Evolutionary conservation across 2,888 invertebrate genomes (phyloP).

Genomic region (Thelaira solivaga): DNA sequence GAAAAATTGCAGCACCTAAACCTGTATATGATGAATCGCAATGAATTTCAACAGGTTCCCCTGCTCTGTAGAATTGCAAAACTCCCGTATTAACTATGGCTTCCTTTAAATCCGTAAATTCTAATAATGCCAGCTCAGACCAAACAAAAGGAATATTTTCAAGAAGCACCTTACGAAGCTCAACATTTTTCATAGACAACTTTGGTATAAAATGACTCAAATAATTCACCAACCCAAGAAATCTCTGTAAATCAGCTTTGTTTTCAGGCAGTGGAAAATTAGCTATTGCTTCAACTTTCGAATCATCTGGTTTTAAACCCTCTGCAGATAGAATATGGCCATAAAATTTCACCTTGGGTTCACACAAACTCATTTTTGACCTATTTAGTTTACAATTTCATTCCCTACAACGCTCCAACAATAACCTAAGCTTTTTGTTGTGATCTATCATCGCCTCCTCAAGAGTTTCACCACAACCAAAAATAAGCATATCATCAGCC

Average conservation of each 20-base stretch:
- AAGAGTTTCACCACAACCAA: neutral
- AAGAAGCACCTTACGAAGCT: too few species aligned
- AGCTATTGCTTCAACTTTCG: neutral
- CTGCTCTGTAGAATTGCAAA: neutral
- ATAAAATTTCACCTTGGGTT: neutral
- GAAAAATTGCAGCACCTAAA: neutral
- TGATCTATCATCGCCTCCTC: neutral
- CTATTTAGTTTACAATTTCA: neutral
- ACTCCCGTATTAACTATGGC: slow-evolving; percentile 4
- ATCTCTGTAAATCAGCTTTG: neutral
- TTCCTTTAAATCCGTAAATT: neutral
- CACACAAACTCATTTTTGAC: neutral
- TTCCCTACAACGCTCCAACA: neutral
- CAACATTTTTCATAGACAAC: neutral
- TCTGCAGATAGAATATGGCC: neutral
- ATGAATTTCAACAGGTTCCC: slow-evolving; percentile 1
- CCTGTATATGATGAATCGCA: neutral
- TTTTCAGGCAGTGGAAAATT: too few species aligned
- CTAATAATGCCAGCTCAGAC: slow-evolving; percentile 18
- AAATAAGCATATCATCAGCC: neutral
- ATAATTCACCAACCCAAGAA: slow-evolving; percentile 13
- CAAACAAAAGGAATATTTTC: slow-evolving; percentile 11
- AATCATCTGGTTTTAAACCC: neutral
- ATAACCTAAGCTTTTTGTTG: neutral
- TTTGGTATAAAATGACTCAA: neutral